Evolutionary conservation across 2,797 vertebrate species (phyloP).

Genomic region (Epinephelus coioides): DNA sequence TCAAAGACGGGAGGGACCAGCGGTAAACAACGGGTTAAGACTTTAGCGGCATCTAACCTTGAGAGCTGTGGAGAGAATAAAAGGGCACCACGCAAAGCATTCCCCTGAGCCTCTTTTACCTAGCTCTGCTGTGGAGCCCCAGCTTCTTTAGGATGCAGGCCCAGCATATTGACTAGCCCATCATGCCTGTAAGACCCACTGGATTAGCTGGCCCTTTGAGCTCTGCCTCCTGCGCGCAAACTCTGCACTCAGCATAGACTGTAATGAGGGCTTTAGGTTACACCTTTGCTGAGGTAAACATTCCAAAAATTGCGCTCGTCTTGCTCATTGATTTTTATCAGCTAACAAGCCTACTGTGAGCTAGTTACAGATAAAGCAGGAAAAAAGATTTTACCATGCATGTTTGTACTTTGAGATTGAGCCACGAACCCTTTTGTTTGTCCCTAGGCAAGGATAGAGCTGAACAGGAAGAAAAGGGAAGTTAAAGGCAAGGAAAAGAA

Average conservation of each 20-base stretch:
- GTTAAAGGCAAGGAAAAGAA: conserved; percentile 41
- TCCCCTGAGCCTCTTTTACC: conserved; percentile 78
- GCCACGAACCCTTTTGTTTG: conserved; percentile 39
- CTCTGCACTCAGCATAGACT: conserved; percentile 75
- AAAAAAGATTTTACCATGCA: conserved; percentile 27
- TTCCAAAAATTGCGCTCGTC: conserved; percentile 64
- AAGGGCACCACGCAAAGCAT: conserved; percentile 67
- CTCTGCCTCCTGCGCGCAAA: conserved; percentile 66
- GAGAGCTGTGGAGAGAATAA: conserved; percentile 74
- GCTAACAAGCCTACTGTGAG: conserved; percentile 43
- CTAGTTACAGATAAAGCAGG: conserved; percentile 54
- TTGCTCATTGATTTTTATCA: conserved; percentile 75
- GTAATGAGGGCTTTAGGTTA: conserved; percentile 80
- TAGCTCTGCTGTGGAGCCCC: conserved; percentile 60
- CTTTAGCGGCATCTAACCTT: conserved; percentile 75
- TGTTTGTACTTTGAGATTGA: conserved; percentile 61
- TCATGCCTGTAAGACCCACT: conserved; percentile 80
- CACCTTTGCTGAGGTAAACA: conserved; percentile 76
- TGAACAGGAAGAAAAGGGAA: conserved; percentile 49
- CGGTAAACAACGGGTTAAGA: conserved; percentile 64
- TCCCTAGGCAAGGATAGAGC: conserved; percentile 55
- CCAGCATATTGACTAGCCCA: conserved; percentile 80
- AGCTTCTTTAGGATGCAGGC: conserved; percentile 76
- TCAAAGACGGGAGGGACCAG: conserved; percentile 7
- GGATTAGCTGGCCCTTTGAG: conserved; percentile 81